A percentile compares a stretch with the other conserved stretches of the same genome.
phyloP scores from a whole-genome alignment of 2,113 vertebrate species.

The Nerophis lumbriciformis region DNA sequence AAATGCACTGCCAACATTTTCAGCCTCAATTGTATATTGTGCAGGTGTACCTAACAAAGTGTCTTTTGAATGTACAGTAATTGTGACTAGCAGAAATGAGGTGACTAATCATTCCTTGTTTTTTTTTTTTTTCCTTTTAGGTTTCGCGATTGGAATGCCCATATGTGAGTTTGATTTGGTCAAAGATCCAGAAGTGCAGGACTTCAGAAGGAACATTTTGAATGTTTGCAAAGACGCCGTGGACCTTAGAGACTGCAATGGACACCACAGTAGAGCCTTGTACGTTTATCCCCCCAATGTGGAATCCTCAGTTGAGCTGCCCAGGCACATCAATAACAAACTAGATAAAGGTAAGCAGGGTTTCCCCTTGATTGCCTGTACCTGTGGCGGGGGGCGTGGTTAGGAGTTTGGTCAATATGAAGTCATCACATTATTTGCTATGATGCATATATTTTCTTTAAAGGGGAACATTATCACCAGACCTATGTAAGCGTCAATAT shows the following conservation, averaged over 20 bases:
- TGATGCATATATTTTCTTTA: no score
- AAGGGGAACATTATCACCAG: no score
- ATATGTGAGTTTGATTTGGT: constrained; percentile 98
- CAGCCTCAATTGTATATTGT: no score
- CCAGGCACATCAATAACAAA: constrained; percentile 94
- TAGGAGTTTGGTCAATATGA: no score
- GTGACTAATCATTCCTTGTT: background rate
- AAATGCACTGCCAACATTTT: no score
- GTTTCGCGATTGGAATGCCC: constrained; percentile 98
- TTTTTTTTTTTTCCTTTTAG: constrained; percentile 61
- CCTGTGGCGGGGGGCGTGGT: no score
- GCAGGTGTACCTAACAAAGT: background rate
- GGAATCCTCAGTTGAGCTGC: constrained; percentile 89
- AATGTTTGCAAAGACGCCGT: constrained; percentile 98
- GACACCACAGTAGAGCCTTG: constrained; percentile 87
- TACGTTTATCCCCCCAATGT: constrained; percentile 98
- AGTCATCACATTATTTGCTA: no score
- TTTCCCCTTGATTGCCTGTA: no score
- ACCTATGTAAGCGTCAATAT: no score
- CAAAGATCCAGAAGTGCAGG: constrained; percentile 96
- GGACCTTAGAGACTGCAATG: constrained; percentile 89
- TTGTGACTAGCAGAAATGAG: background rate
- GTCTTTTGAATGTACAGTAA: background rate
- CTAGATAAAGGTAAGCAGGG: constrained; percentile 88
- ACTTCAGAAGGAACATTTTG: constrained; percentile 96